A percentile compares a stretch with the other conserved stretches of the same genome.
Conservation (phyloP, 2,113 vertebrate genomes). For the Chaetura pelagica region DNA sequence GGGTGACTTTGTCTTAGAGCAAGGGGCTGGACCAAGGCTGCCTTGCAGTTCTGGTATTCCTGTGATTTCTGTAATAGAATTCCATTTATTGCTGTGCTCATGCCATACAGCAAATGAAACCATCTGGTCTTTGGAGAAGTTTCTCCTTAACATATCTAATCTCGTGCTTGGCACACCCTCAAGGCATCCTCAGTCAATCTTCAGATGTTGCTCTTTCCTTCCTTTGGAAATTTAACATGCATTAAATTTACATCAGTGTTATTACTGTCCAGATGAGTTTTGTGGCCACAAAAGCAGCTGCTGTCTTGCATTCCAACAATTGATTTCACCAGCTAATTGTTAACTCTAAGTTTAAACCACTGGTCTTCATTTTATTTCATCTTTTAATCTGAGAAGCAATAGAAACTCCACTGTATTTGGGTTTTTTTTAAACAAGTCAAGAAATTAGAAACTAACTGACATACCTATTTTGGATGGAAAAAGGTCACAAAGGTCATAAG, state of each 20-base stretch:
- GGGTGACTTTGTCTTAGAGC: neutral
- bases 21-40: neutral
- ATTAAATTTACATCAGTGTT: neutral
- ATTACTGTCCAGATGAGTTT: neutral
- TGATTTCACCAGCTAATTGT: neutral
- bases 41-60: neutral
- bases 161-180: neutral
- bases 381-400: neutral
- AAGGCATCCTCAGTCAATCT: neutral
- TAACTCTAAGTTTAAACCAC: neutral
- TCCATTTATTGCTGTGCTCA: neutral
- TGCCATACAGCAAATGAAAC: neutral
- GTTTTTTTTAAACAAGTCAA: neutral
- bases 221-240: neutral
- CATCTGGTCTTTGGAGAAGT: neutral
- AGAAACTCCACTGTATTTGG: neutral
- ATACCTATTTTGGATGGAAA: neutral
- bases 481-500: neutral
- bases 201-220: neutral
- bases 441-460: neutral
- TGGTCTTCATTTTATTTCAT: neutral
- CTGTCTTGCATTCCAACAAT: neutral
- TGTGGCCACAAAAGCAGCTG: neutral
- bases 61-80: neutral
- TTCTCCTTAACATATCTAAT: neutral